Conservation (phyloP, 1,140 invertebrate species). For the Drosophila bocqueti region DNA sequence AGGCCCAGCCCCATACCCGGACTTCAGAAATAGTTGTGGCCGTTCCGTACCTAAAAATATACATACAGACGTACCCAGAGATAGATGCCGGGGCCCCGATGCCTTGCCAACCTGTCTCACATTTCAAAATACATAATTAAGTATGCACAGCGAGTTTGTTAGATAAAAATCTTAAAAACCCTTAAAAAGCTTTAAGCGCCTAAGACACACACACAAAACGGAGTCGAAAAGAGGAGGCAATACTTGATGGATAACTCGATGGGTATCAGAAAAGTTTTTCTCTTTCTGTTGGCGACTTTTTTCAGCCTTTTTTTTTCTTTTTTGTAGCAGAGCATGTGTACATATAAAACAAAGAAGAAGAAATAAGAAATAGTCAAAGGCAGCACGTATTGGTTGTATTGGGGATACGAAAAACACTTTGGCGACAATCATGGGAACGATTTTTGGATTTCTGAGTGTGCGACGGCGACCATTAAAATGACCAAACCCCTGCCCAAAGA, state of each 20-base stretch:
- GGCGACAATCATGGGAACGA: slow-evolving; percentile 82
- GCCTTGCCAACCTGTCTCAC: slow-evolving; percentile 78
- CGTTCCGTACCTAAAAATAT: slow-evolving; percentile 34
- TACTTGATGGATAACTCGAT: slow-evolving; percentile 84
- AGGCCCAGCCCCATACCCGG: slow-evolving; percentile 4
- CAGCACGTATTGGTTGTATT: slow-evolving; percentile 77
- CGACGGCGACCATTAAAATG: slow-evolving; percentile 62
- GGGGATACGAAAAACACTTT: slow-evolving; percentile 78
- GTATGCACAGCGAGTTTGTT: slow-evolving; percentile 83
- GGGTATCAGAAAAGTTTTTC: slow-evolving; percentile 70
- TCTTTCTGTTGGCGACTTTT: slow-evolving; percentile 51
- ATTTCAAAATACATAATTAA: slow-evolving; percentile 84
- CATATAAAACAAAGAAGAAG: slow-evolving; percentile 58
- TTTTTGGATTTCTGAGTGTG: slow-evolving; percentile 47
- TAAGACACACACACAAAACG: slow-evolving; percentile 55
- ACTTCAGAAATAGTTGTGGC: slow-evolving; percentile 42
- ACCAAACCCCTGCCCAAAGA: slow-evolving; percentile 56
- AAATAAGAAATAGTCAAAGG: slow-evolving; percentile 51
- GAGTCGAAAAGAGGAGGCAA: slow-evolving; percentile 54
- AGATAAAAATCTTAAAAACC: slow-evolving; percentile 84
- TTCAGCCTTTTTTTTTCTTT: slow-evolving; percentile 7
- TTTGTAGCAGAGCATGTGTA: slow-evolving; percentile 59
- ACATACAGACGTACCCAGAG: slow-evolving; percentile 19
- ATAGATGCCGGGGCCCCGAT: slow-evolving; percentile 41
- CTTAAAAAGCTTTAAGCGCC: slow-evolving; percentile 84